Conservation (phyloP, 2,797 vertebrate species). For the Fistularia tabacaria region DNA sequence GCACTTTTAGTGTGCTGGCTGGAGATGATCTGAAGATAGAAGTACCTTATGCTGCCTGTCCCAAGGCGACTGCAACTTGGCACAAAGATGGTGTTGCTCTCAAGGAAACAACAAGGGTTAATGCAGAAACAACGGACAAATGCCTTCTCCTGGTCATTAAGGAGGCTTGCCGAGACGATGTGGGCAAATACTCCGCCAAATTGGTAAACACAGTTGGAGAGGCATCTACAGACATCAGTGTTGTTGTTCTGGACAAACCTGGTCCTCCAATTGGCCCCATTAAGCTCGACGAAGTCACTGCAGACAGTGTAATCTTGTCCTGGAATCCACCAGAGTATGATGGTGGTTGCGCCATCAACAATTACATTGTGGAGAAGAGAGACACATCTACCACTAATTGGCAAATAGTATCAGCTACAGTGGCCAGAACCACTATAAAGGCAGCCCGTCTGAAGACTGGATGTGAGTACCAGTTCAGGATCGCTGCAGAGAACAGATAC, state of each 20-base stretch:
- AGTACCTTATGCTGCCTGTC: constrained; percentile 89
- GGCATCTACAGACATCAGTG: constrained; percentile 81
- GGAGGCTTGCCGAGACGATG: constrained; percentile 92
- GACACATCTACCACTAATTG: constrained; percentile 95
- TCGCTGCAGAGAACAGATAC: constrained; percentile 97
- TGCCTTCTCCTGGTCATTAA: constrained; percentile 86
- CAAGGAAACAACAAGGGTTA: constrained; percentile 96
- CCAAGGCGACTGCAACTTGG: constrained; percentile 85
- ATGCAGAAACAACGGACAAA: constrained; percentile 84
- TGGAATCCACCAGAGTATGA: constrained; percentile 94
- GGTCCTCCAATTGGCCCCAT: constrained; percentile 95
- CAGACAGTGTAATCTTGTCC: constrained; percentile 86
- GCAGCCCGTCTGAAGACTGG: constrained; percentile 92
- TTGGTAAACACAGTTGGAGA: constrained; percentile 86
- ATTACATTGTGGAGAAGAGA: constrained; percentile 97
- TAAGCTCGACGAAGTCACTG: constrained; percentile 93
- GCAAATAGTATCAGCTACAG: constrained; percentile 97
- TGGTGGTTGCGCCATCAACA: constrained; percentile 92
- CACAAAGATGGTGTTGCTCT: constrained; percentile 85
- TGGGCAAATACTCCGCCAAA: constrained; percentile 88
- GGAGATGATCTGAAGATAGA: constrained; percentile 96
- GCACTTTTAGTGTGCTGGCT: constrained; percentile 89
- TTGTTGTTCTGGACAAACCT: constrained; percentile 95
- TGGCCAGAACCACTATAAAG: constrained; percentile 96
- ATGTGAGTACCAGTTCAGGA: constrained; percentile 95